Evolutionary conservation across 2,888 invertebrate genomes (phyloP), one percentile per base, ranked within the genome.

Genomic region (Adineta ricciae): DNA sequence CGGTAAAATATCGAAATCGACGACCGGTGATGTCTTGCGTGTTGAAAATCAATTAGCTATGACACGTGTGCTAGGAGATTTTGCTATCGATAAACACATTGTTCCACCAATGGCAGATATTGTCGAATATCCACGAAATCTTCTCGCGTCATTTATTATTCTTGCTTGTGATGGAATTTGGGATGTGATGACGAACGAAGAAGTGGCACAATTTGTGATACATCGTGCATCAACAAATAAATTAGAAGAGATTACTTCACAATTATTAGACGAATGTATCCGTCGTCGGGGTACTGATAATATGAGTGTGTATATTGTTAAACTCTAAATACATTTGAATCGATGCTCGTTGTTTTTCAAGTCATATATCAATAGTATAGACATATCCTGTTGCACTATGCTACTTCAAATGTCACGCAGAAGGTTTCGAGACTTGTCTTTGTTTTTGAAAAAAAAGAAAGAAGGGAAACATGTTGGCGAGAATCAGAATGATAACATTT

Each of bases 241-340:
- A 92, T 93, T 98, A 90, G 94, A 94, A 90, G 93, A 93, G 88
- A 94, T 98, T 91, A 94, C 96, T 91, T 96, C 96, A 92, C 95
- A 96, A 92, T 95, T 99, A 89, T 94, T 99, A 89, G 98, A 99
- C 92, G 96, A 97, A 88, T 98, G 98, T 92, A 93, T 99, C 89
- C 94, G 95, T 91, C 92, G 97, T 97, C 98, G 98, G 88, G 97
- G 97, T 92, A 94, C 96, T 92, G 99, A 99, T 93, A 99, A 99
- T 92, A 99, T 99, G 97, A 97, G 97, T 92, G 95, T 98, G 91
- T 96, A 99, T 87, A 93, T 99, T 92, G 95, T 99, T 90, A 78
- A 78, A 78, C 9, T 78, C 1, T 64, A 64, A 32, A 32, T 46
- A 46, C 11, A 46, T 46, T 46, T 46, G 46, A 8, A 8, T 11